Conservation (phyloP, 2,113 vertebrate genomes). For the Capreolus pygargus region DNA sequence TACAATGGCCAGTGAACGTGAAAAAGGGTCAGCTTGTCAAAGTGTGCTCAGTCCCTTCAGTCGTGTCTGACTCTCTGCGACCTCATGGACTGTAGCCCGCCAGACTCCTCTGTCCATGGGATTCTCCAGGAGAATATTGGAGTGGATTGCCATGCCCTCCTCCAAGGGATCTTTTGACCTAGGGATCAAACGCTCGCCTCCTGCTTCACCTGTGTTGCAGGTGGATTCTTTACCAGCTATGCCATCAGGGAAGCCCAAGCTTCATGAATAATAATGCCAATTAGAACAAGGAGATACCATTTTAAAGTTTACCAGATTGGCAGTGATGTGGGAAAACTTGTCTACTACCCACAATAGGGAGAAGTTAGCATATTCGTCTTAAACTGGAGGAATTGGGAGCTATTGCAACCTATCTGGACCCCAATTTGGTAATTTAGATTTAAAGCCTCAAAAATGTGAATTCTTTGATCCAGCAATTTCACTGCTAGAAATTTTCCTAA, state of each 20-base stretch:
- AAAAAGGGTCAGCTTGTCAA: constrained; percentile 5
- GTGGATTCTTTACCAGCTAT: neutral
- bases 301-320: neutral
- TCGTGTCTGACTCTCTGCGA: accelerated
- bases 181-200: neutral
- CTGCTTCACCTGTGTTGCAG: neutral
- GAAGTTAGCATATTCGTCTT: neutral
- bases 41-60: neutral
- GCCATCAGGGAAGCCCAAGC: neutral
- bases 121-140: neutral
- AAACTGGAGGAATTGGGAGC: neutral
- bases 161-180: neutral
- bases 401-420: neutral
- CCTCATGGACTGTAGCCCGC: neutral
- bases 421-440: neutral
- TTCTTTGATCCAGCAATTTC: constrained; percentile 23
- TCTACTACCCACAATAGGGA: neutral
- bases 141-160: neutral
- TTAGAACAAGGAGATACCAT: neutral
- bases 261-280: constrained; percentile 20
- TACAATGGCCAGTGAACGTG: neutral
- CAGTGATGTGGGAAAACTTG: neutral
- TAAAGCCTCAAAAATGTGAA: constrained; percentile 36
- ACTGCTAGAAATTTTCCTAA: constrained; percentile 30
- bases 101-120: neutral